Evolutionary conservation across 2,113 vertebrate genomes (phyloP), one percentile per base, ranked within the genome.

Genomic region (Aramus guarauna): DNA sequence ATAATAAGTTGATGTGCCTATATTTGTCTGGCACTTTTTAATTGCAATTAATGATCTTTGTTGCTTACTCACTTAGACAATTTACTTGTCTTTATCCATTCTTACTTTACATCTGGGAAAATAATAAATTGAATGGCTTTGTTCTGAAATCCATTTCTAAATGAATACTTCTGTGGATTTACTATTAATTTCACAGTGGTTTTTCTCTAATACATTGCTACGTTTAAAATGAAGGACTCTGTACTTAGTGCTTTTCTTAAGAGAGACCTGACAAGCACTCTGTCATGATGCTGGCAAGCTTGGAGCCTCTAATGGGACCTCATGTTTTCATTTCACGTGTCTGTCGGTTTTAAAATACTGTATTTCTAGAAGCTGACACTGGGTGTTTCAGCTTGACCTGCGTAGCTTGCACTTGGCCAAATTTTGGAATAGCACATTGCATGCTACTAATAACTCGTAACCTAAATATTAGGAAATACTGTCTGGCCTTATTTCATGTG

Each of bases 181-280:
- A 36, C 88, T 93, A 93, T 93, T 97, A 95, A 96, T 96, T 96
- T 95, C 48, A 62, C 90, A 62, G 68, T 79, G 90, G 87, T 81
- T 94, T 58, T 68, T 93, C 87, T 88, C 48, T 94, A 72, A 75
- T 90, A 88, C 81, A 62, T 79, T 85, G 85, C 74, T 95, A 2
- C 90, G 90, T 96, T 79, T 66, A 76, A 91, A 91, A 81, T 56
- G 39, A 73, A 94, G 43, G n/a, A 13, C 64, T 94, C 77, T 74
- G 18, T 56, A 85, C 60, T 72, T 68, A 64, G 52, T 76, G 71
- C 63, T 88, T 83, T 76, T 76, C 85, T 79, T 90, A 43, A 87
- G 87, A 89, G 73, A 64, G 74, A 13, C 30, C 89, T 81, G 91
- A 89, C 83, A 74, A 66, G 64, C 68, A 39, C 62, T 92, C 39